A percentile compares a stretch with the other conserved stretches of the same genome.
These are phyloP conservation scores for Solea senegalensis DNA, from an alignment of 2,113 vertebrate genomes.

Conservation along the genomic window DNA sequence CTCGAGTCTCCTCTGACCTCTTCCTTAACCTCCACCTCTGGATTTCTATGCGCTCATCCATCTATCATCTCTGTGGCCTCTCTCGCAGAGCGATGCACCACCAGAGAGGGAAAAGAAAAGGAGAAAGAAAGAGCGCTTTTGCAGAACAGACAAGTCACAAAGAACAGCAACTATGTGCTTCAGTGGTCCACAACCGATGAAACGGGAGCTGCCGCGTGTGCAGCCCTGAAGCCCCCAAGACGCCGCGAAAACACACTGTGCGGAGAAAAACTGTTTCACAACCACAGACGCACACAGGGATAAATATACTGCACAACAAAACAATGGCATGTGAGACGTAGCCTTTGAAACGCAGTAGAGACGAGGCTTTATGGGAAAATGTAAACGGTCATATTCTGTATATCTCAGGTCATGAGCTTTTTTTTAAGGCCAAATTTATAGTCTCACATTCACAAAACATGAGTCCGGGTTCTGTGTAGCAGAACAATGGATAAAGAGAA, in stretches of 20 bases:
- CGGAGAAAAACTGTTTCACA: conserved; percentile 22
- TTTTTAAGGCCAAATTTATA: too few relatives aligned
- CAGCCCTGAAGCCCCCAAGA: conserved; percentile 57
- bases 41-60: conserved; percentile 24
- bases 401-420: background rate
- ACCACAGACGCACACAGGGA: conserved; percentile 14
- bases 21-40: conserved; percentile 34
- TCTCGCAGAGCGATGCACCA: conserved; percentile 28
- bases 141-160: conserved; percentile 65
- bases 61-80: conserved; percentile 5
- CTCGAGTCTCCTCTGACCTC: conserved; percentile 41
- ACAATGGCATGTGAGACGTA: background rate
- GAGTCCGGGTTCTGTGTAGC: too few relatives aligned
- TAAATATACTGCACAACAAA: background rate
- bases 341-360: background rate
- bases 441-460: too few relatives aligned
- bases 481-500: too few relatives aligned
- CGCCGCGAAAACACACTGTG: conserved; percentile 41
- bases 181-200: conserved; percentile 76
- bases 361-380: background rate
- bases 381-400: background rate
- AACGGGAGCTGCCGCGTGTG: conserved; percentile 51
- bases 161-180: conserved; percentile 79
- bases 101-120: conserved; percentile 2
- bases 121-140: conserved; percentile 27